Conservation (phyloP, 1,140 invertebrate genomes). For the Melipona quadrifasciata region DNA sequence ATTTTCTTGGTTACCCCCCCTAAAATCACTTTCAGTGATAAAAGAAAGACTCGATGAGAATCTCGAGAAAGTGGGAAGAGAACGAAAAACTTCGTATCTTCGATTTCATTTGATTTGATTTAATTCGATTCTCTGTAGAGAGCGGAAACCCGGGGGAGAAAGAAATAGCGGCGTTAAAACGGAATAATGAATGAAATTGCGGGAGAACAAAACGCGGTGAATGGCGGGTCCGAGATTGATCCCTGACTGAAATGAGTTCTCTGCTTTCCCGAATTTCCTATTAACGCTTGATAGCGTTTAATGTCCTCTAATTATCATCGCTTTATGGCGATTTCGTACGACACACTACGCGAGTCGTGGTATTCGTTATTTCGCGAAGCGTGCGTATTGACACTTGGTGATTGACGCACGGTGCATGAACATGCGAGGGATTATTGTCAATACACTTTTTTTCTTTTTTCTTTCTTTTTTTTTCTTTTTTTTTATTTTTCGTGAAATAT, state of each 20-base stretch:
- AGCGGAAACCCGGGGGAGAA: too few species aligned
- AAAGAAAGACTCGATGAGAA: too few species aligned
- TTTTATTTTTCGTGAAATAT: background rate
- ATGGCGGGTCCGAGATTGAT: background rate
- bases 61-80: too few species aligned
- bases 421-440: background rate
- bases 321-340: background rate
- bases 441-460: background rate
- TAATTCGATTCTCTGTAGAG: too few species aligned
- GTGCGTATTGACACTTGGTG: background rate
- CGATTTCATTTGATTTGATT: too few species aligned
- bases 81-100: too few species aligned
- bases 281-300: background rate
- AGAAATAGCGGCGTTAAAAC: too few species aligned
- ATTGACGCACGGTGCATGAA: background rate
- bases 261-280: background rate
- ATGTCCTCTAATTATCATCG: background rate
- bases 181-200: too few species aligned
- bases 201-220: background rate
- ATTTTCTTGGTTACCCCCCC: too few species aligned
- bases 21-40: too few species aligned
- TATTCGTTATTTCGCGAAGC: background rate
- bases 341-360: too few species aligned
- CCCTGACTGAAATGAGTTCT: background rate
- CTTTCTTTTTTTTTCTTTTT: too few species aligned